Conservation (phyloP, 2,888 invertebrate genomes). For the Pycnomerus fuliginosus region DNA sequence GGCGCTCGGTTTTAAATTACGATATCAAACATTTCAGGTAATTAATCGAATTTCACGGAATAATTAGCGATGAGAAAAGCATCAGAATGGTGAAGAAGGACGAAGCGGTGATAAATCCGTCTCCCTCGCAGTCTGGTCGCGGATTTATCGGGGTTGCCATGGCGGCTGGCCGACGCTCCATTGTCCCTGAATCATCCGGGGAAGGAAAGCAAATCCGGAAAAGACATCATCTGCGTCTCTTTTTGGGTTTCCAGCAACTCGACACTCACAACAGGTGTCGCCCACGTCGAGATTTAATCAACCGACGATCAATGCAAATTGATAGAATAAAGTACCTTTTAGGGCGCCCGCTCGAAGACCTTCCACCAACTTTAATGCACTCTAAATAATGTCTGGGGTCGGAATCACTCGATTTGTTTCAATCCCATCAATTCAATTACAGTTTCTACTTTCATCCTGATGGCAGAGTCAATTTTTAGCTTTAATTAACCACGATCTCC, state of each 20-base stretch:
- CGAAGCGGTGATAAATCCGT: constrained; percentile 29
- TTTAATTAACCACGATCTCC: too few relatives aligned
- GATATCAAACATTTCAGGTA: too few relatives aligned
- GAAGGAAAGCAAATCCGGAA: constrained; percentile 2
- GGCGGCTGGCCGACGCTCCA: constrained; percentile 35
- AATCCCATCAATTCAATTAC: background rate
- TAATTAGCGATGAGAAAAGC: too few relatives aligned
- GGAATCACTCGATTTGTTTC: background rate
- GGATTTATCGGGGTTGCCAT: constrained; percentile 44
- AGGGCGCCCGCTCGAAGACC: too few relatives aligned
- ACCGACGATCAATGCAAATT: constrained; percentile 10
- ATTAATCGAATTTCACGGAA: too few relatives aligned
- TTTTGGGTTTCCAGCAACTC: constrained; percentile 18
- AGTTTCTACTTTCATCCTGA: background rate
- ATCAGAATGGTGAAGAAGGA: too few relatives aligned
- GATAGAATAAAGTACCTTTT: too few relatives aligned
- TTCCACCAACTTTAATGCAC: too few relatives aligned
- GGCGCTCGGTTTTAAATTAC: too few relatives aligned
- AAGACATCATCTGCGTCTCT: constrained; percentile 29
- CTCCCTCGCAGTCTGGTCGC: constrained; percentile 29
- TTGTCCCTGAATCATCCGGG: constrained; percentile 42
- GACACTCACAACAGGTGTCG: constrained; percentile 29
- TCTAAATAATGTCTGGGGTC: background rate
- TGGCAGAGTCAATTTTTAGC: background rate
- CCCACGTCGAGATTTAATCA: constrained; percentile 11